Evolutionary conservation across 2,113 vertebrate genomes (phyloP), one percentile per base, ranked within the genome.

Genomic region (Falcunculus frontatus): DNA sequence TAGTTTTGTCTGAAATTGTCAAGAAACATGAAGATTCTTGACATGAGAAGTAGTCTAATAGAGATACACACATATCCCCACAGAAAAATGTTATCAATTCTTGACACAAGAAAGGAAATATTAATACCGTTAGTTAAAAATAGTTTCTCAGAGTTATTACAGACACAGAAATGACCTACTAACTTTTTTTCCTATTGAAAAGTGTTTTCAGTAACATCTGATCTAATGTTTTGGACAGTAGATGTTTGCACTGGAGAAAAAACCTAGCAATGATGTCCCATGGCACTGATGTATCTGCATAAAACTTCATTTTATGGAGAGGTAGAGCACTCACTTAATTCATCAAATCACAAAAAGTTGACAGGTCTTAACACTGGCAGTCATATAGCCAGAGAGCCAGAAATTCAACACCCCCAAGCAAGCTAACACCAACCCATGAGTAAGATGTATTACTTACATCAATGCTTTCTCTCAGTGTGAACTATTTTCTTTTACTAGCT

Each of bases 1-100:
- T 63, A 90, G 63, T 49, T 93, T 90, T 88, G 63, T 91, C 88
- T 80, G 85, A 97, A 95, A 94, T 78, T 90, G 82, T 79, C 64
- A 86, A 96, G 88, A 91, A 81, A 73, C 16, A 18, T 55, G 55
- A 78, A 94, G 37, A 72, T 77, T 92, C 55, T 75, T 91, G 80
- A 78, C 68, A 79, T 50, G 44, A 91, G 62, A 64, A 72, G 53
- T 27, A 47, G 29, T 63, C 84, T 83, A 78, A 85, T 52, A 84
- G 78, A 81, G 79, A 80, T 56, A 32, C 56, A 41, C 42, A 52
- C 4, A 69, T 76, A 53, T 5, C 12, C 33, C 10, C 44, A 13
- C 2, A 68, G 35, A 67, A 90, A 82, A 90, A 84, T 56, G 17
- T 27, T 29, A 52, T 89, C 25, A 35, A 39, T 44, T 80, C 67